phyloP scores from a whole-genome alignment of 2,113 vertebrate species.

The Channa argus region DNA sequence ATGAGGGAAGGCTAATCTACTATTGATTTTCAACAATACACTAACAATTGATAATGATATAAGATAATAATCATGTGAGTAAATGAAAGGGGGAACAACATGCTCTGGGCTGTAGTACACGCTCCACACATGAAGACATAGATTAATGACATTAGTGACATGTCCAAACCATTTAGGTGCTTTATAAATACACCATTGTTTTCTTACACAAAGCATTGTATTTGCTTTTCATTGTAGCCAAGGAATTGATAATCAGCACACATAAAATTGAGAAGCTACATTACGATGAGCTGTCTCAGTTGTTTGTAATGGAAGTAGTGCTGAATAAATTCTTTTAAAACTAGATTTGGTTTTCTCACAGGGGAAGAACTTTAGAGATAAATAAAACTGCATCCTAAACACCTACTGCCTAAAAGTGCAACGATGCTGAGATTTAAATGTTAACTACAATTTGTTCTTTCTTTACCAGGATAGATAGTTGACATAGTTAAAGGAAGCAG shows the following conservation, averaged over 20 bases:
- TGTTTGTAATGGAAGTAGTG: slow-evolving; percentile 2
- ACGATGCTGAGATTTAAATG: background rate
- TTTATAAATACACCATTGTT: slow-evolving; percentile 45
- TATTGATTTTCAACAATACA: slow-evolving; percentile 90
- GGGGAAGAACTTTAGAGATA: background rate
- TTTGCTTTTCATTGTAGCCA: background rate
- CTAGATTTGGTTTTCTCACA: background rate
- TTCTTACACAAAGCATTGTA: background rate
- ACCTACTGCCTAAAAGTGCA: background rate
- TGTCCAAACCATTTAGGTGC: slow-evolving; percentile 5
- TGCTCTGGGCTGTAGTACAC: slow-evolving; percentile 83
- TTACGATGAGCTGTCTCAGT: background rate
- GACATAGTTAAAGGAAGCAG: background rate
- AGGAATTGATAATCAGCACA: slow-evolving; percentile 1
- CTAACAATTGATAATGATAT: slow-evolving; percentile 87
- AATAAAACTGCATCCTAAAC: background rate
- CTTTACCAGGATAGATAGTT: background rate
- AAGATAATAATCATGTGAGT: slow-evolving; percentile 86
- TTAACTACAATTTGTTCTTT: background rate
- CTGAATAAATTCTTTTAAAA: background rate
- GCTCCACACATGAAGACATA: slow-evolving; percentile 11
- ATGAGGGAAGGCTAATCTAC: slow-evolving; percentile 69
- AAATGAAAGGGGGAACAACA: slow-evolving; percentile 87
- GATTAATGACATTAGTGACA: slow-evolving; percentile 17
- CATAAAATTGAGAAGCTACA: background rate